These are phyloP conservation scores for Bombus superbus DNA, from an alignment of 1,140 invertebrate genomes.

Conservation along the genomic window DNA sequence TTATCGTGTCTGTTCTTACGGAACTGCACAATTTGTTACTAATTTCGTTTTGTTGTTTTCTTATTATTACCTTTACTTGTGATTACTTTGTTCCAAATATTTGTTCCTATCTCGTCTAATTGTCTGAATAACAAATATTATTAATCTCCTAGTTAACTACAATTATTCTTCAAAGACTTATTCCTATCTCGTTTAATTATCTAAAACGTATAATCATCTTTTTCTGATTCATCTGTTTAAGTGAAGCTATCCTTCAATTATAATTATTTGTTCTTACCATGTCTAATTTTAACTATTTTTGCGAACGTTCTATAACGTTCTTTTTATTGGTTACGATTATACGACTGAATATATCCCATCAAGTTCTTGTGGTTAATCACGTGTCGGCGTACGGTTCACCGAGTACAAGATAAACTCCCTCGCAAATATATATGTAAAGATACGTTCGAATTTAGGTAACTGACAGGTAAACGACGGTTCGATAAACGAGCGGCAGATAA, in stretches of 20 bases:
- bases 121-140: too few relatives aligned
- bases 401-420: not conserved
- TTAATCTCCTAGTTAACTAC: too few relatives aligned
- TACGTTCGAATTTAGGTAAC: not conserved
- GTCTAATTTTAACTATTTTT: not conserved
- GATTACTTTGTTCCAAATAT: not conserved
- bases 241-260: too few relatives aligned
- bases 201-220: not conserved
- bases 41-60: not conserved
- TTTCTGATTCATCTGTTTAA: not conserved
- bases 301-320: not conserved
- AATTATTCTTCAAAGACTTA: not conserved
- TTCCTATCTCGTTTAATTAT: not conserved
- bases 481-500: slow-evolving; percentile 1
- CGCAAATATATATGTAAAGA: not conserved
- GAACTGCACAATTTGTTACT: not conserved
- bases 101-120: not conserved
- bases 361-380: not conserved
- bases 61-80: not conserved
- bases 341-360: not conserved
- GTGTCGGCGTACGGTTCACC: not conserved
- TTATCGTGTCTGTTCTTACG: not conserved
- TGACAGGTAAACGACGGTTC: not conserved
- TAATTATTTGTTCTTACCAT: too few relatives aligned
- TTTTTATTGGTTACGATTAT: not conserved